phyloP scores from a whole-genome alignment of 2,888 invertebrate genomes.

The Toxonevra muliebris region DNA sequence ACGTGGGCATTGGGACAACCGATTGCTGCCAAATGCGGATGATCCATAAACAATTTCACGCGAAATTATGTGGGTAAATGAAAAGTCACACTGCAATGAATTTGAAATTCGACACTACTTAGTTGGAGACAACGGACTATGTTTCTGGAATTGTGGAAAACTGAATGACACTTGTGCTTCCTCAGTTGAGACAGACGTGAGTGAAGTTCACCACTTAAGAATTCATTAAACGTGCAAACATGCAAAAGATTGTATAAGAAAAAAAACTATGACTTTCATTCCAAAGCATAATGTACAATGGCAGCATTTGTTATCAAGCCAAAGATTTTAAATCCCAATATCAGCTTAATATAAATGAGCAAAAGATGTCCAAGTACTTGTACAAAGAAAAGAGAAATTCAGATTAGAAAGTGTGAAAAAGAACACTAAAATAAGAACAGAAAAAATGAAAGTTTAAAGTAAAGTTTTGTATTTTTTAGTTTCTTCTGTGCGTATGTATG shows the following conservation, averaged over 20 bases:
- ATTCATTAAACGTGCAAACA: neutral
- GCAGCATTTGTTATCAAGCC: too few species aligned
- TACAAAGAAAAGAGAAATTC: neutral
- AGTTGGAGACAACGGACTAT: neutral
- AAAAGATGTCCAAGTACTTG: neutral
- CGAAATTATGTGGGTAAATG: neutral
- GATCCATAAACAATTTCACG: neutral
- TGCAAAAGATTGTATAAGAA: too few species aligned
- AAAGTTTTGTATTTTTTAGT: neutral
- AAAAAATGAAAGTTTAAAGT: neutral
- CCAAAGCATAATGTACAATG: too few species aligned
- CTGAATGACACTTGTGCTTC: neutral
- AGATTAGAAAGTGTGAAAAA: conserved; percentile 1
- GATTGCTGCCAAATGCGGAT: neutral
- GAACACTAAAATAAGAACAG: conserved; percentile 10
- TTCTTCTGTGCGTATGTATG: neutral
- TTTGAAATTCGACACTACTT: neutral
- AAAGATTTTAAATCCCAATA: too few species aligned
- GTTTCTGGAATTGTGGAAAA: neutral
- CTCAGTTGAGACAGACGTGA: neutral
- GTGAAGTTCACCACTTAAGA: neutral
- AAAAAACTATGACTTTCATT: too few species aligned
- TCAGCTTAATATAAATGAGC: too few species aligned
- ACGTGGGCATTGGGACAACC: neutral
- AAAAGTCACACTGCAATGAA: neutral